A percentile compares a stretch with the other conserved stretches of the same genome.
Conservation (phyloP, 2,888 invertebrate genomes). For the Sialis lutaria region DNA sequence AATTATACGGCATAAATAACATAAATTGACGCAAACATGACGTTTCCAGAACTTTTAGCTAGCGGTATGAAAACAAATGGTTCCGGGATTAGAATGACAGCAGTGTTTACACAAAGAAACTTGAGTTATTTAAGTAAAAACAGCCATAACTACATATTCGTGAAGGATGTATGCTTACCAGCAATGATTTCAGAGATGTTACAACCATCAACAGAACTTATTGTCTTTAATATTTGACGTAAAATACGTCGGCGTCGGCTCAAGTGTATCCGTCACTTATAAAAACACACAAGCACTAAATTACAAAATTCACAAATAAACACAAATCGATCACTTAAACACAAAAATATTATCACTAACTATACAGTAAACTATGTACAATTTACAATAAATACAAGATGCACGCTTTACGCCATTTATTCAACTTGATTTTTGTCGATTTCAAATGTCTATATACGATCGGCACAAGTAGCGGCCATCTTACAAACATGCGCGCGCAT, state of each 20-base stretch:
- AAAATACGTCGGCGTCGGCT: constrained; percentile 39
- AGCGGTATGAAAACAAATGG: constrained; percentile 29
- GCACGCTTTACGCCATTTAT: constrained; percentile 48
- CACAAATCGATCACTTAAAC: constrained; percentile 27
- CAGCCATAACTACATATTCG: constrained; percentile 6
- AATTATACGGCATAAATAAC: neutral
- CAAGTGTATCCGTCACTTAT: constrained; percentile 36
- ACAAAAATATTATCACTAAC: constrained; percentile 52
- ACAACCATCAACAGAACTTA: constrained; percentile 24
- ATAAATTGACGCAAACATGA: constrained; percentile 15
- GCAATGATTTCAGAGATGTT: constrained; percentile 17
- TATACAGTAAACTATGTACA: constrained; percentile 58
- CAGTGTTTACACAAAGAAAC: constrained; percentile 32
- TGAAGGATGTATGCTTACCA: constrained; percentile 16
- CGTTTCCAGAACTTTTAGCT: constrained; percentile 21
- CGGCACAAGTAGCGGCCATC: constrained; percentile 26
- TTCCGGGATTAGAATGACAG: constrained; percentile 32
- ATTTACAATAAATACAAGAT: constrained; percentile 48
- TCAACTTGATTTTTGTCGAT: constrained; percentile 42
- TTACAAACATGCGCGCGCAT: constrained; percentile 14
- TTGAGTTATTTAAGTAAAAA: constrained; percentile 13
- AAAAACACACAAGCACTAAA: constrained; percentile 43
- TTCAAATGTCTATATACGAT: constrained; percentile 26
- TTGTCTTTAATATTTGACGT: constrained; percentile 30
- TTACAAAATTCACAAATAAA: constrained; percentile 28